Evolutionary conservation across 2,888 invertebrate genomes (phyloP).

Genomic region (Tipula lateralis): DNA sequence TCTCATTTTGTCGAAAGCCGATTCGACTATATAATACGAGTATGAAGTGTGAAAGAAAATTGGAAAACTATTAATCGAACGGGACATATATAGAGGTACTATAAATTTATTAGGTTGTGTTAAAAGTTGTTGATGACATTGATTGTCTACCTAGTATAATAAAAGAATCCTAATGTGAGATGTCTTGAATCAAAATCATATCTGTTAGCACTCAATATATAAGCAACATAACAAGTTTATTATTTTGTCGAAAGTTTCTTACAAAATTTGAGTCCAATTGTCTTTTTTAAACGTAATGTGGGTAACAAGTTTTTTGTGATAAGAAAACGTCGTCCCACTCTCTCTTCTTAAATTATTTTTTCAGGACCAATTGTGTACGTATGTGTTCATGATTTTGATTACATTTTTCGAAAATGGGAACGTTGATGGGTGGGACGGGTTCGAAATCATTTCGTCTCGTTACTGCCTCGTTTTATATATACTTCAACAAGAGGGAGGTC

Average conservation of each 20-base stretch:
- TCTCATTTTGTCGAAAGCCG: background rate
- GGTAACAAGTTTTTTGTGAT: background rate
- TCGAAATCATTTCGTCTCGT: background rate
- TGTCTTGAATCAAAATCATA: no score
- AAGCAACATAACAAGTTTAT: background rate
- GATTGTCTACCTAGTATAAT: background rate
- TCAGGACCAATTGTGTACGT: background rate
- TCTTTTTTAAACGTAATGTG: background rate
- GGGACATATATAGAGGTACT: background rate
- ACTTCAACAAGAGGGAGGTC: background rate
- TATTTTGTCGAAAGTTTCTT: background rate
- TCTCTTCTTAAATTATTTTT: background rate
- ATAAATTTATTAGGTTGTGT: background rate
- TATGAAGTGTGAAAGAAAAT: background rate
- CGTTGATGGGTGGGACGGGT: background rate
- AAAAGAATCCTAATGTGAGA: no score
- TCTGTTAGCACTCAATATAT: background rate
- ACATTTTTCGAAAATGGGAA: background rate
- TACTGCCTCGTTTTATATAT: background rate
- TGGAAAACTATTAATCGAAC: background rate
- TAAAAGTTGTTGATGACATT: background rate
- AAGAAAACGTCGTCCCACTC: background rate
- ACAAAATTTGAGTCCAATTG: conserved; percentile 7
- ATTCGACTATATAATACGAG: no score
- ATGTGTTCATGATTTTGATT: background rate